Base-by-base conservation (phyloP, 2,888 invertebrate species). In the Smittia sp. region DNA sequence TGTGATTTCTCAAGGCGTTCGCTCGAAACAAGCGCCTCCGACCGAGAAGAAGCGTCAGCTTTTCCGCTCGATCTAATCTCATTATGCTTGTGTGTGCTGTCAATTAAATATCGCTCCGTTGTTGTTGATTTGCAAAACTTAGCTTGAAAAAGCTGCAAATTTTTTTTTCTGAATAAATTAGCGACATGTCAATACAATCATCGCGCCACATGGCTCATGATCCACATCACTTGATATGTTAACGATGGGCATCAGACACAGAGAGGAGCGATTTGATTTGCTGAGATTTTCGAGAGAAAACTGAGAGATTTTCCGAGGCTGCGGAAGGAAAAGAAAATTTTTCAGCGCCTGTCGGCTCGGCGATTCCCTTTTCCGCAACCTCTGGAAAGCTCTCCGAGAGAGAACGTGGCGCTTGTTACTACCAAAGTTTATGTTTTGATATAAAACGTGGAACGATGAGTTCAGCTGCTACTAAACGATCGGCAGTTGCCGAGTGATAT, bases 81-180 rank as follows among this genome's bases (percentile, higher is more conserved):
- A 46, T 46, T 46, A 46, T 46, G 46, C 46, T 11, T n/a, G 46
- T n/a, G 46, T 46, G 46, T 6, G 4, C n/a, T 39, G 39, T 39
- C 39, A 39, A 11, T 46, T 15, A n/a, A 46, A 11, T 13, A 46
- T 46, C 13, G 15, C 2, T 46, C 2, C 15, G 6, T n/a, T 32
- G 32, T 9, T 6, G 32, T 46, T 13, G 46, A 46, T 46, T 13
- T 2, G 4, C 2, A 3, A 46, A 13, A 3, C 6, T 46, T 46
- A 11, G 6, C 46, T 15, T n/a, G n/a, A 46, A 11, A 46, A n/a
- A 2, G 11, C 2, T 58, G 11, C 13, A 20, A 18, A 46, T 46
- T 46, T 46, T 15, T 9, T 18, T 15, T 20, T 65, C 25, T 65
- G 65, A 25, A 65, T 65, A 65, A 11, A 65, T 65, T 65, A 65